Evolutionary conservation across 2,888 invertebrate genomes (phyloP).

Genomic region (Ennomos fuscantarius): DNA sequence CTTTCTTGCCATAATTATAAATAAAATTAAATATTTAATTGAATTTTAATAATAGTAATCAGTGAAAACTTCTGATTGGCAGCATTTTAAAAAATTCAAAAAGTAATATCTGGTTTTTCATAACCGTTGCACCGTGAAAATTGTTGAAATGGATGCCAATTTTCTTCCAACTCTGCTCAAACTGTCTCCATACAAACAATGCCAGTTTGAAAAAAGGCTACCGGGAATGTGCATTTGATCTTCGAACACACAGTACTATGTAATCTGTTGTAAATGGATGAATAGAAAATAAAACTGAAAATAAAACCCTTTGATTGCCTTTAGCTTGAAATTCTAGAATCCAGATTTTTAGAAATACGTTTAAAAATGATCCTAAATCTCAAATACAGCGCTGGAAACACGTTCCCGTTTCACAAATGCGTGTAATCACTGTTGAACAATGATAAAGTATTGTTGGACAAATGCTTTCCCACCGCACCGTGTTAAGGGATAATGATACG

Average conservation of each 20-base stretch:
- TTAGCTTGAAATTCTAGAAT: no score
- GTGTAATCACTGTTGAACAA: conserved; percentile 38
- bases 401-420: conserved; percentile 24
- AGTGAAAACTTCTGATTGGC: no score
- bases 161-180: conserved; percentile 32
- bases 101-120: conserved; percentile 23
- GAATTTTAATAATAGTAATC: no score
- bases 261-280: no score
- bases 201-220: conserved; percentile 37
- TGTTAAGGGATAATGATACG: conserved; percentile 38
- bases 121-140: conserved; percentile 18
- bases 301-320: no score
- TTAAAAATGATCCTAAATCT: no score
- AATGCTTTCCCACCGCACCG: conserved; percentile 40
- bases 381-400: conserved; percentile 5
- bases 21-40: no score
- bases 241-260: conserved; percentile 12
- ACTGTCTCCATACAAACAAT: conserved; percentile 33
- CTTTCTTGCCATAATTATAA: no score
- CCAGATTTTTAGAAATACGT: no score
- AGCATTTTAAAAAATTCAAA: no score
- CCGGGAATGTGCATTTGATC: conserved; percentile 42
- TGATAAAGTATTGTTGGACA: conserved; percentile 44
- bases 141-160: conserved; percentile 18
- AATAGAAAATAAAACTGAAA: no score